These are phyloP conservation scores for Puntigrus tetrazona DNA, from an alignment of 2,113 vertebrate genomes.

Conservation along the genomic window DNA sequence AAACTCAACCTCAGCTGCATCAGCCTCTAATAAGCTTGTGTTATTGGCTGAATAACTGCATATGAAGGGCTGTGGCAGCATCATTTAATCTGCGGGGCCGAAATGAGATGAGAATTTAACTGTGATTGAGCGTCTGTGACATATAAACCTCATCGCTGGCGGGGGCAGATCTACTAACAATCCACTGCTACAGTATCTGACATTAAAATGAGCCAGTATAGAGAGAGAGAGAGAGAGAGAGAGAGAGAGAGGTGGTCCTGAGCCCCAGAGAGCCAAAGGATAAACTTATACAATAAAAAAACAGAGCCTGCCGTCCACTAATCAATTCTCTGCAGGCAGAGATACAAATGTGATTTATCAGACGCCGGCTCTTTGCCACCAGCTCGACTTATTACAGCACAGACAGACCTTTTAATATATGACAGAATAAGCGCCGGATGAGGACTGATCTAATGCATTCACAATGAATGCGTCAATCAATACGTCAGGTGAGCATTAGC, in stretches of 20 bases:
- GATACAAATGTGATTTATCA: conserved; percentile 31
- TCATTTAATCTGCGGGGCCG: not conserved
- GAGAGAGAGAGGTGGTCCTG: not conserved
- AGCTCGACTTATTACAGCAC: not conserved
- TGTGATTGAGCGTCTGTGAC: conserved; percentile 27
- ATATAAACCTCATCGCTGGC: not conserved
- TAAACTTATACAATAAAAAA: conserved; percentile 9
- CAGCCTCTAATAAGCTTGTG: not conserved
- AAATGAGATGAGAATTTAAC: conserved; percentile 18
- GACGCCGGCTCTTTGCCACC: conserved; percentile 4
- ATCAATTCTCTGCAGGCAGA: conserved; percentile 23
- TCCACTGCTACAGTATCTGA: not conserved
- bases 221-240: too few species aligned
- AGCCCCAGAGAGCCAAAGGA: not conserved
- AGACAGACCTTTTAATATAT: conserved; percentile 27
- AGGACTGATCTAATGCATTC: conserved; percentile 29
- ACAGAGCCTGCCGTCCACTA: not conserved
- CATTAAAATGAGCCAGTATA: not conserved
- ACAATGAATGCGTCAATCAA: conserved; percentile 36
- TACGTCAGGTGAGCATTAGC: conserved; percentile 15
- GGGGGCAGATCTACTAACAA: not conserved
- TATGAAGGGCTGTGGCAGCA: not conserved
- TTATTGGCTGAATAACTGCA: not conserved
- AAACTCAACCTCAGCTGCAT: not conserved
- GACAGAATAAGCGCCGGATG: not conserved